Percentiles rank a stretch among this genome's conserved stretches.
These are phyloP conservation scores for Brachionichthys hirsutus DNA, from an alignment of 2,113 vertebrate species.

Conservation along the genomic window DNA sequence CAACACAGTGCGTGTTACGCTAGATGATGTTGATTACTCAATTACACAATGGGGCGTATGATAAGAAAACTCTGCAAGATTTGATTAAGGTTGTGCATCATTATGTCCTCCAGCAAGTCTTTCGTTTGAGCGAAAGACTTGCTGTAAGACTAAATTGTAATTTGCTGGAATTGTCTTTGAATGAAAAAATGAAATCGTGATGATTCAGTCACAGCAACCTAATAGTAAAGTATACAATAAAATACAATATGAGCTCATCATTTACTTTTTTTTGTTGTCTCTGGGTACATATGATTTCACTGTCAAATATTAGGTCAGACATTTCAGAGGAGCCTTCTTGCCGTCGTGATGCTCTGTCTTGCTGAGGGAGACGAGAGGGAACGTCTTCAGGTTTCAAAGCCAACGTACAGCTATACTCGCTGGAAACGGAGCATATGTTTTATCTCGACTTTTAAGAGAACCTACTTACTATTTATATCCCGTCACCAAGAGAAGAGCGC, in stretches of 20 bases:
- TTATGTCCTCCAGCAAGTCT: conserved; percentile 35
- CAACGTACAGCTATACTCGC: conserved; percentile 40
- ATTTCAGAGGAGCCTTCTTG: conserved; percentile 55
- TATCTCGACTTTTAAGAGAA: conserved; percentile 75
- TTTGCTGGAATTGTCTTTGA: no score
- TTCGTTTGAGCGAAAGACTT: conserved; percentile 1
- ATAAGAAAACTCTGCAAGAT: conserved; percentile 52
- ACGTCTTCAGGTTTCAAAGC: conserved; percentile 66
- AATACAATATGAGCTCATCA: conserved; percentile 36
- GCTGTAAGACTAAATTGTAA: no score
- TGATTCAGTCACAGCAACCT: conserved; percentile 16
- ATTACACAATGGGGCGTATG: conserved; percentile 47
- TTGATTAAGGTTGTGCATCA: conserved; percentile 56
- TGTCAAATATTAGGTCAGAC: conserved; percentile 71
- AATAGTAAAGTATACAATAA: conserved; percentile 37
- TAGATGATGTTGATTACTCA: conserved; percentile 66
- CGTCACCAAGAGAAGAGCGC: conserved; percentile 48
- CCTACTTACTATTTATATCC: conserved; percentile 75
- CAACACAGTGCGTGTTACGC: conserved; percentile 65
- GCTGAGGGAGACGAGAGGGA: conserved; percentile 60
- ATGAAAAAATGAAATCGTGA: no score
- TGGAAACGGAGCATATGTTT: conserved; percentile 72
- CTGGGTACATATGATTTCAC: conserved; percentile 52
- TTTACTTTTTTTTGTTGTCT: conserved; percentile 42
- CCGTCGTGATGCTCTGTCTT: conserved; percentile 56